Evolutionary conservation across 2,888 invertebrate genomes (phyloP), one percentile per base, ranked within the genome.

Genomic region (Heliconius ismenius): DNA sequence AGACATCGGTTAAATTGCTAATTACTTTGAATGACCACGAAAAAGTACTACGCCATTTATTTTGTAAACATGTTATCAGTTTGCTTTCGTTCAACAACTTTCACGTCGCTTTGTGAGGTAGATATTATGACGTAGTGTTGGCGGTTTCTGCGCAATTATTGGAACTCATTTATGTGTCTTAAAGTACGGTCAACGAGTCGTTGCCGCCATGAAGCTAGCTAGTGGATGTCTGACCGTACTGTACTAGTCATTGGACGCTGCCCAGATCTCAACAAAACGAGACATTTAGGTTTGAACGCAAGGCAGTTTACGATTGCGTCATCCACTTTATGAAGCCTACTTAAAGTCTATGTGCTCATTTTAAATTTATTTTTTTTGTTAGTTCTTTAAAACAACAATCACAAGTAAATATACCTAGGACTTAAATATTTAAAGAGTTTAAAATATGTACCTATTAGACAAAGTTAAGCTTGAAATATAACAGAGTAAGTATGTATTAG

Each of bases 141-240:
- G 76, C 36, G 54, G 54, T 70, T 81, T 81, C 75, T 81, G 82
- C 83, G 82, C 81, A 83, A 80, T 83, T 70, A 28, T 21, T 28
- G 15, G 13, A 32, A 58, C 24, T 58, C 58, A 58, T 28, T 69
- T 32, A 54, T 70, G 32, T 67, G n/a, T 67, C 24, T 24, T 24
- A 24, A 18, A 49, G 49, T 49, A 49, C 49, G 18, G 49, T 49
- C 49, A 7, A 18, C 7, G 18, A 49, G 49, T 49, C 18, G 49
- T 49, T 18, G 49, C 49, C 49, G 18, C 6, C 3, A 18, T 49
- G 18, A 49, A 49, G 49, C 18, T 49, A 49, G 18, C 7, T 49
- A 32, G 18, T 21, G 21, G 39, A 11, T 11, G 11, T 7, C 18
- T 49, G 49, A 49, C 18, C 49, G 49, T 49, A 49, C 18, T 49